Conservation (phyloP, 1,140 invertebrate genomes). For the Goniozus legneri region DNA sequence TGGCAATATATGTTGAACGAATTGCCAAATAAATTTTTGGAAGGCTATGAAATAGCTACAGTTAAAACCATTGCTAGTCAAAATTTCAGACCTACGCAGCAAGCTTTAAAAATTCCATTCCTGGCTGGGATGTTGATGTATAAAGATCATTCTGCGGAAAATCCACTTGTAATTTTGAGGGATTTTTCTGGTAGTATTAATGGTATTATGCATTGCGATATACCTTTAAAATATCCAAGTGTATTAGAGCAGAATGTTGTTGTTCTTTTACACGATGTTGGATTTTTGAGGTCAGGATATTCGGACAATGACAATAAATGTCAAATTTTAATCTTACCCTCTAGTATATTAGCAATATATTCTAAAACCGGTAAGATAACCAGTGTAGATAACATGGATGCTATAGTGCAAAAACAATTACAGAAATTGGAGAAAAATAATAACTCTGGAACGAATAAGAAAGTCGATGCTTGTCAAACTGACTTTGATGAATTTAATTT, state of each 20-base stretch:
- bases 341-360: slow-evolving; percentile 42
- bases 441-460: background rate
- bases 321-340: slow-evolving; percentile 35
- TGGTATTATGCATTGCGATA: slow-evolving; percentile 40
- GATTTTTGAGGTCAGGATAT: slow-evolving; percentile 24
- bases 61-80: slow-evolving; percentile 31
- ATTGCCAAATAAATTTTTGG: slow-evolving; percentile 35
- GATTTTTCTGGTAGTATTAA: slow-evolving; percentile 43
- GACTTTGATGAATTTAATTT: slow-evolving; percentile 11
- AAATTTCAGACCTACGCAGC: slow-evolving; percentile 17
- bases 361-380: slow-evolving; percentile 31
- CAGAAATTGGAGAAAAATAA: no score
- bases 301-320: slow-evolving; percentile 31
- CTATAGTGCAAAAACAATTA: slow-evolving; percentile 16
- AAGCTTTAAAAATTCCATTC: slow-evolving; percentile 30
- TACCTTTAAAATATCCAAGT: slow-evolving; percentile 38
- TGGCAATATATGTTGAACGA: slow-evolving; percentile 46
- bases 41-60: slow-evolving; percentile 35
- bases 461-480: background rate
- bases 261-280: slow-evolving; percentile 37
- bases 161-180: slow-evolving; percentile 43
- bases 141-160: slow-evolving; percentile 37
- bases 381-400: slow-evolving; percentile 19
- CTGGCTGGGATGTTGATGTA: slow-evolving; percentile 41
- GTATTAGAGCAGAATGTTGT: slow-evolving; percentile 38